These are phyloP conservation scores for Nomada ruficornis DNA, from an alignment of 2,888 invertebrate species.

Conservation along the genomic window DNA sequence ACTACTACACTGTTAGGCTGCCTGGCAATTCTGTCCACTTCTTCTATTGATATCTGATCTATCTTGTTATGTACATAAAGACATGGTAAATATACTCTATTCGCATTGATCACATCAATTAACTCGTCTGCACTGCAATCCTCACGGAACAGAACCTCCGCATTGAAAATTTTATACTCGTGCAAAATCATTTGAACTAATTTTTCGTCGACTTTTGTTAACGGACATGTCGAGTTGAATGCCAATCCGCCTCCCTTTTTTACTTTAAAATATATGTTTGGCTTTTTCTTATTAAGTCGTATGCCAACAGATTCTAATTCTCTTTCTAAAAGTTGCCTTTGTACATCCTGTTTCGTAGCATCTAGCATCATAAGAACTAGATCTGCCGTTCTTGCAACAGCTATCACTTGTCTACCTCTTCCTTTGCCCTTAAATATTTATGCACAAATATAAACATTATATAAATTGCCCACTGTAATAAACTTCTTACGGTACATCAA, in stretches of 20 bases:
- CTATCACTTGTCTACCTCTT: slow-evolving; percentile 96
- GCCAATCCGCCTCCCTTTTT: slow-evolving; percentile 98
- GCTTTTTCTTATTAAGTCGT: slow-evolving; percentile 96
- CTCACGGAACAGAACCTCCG: slow-evolving; percentile 97
- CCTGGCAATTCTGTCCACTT: slow-evolving; percentile 97
- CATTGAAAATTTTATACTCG: slow-evolving; percentile 99
- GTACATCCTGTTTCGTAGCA: slow-evolving; percentile 98
- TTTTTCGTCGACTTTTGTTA: slow-evolving; percentile 98
- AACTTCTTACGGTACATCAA: background rate
- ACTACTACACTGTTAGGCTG: slow-evolving; percentile 96
- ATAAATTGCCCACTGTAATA: background rate
- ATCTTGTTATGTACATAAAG: slow-evolving; percentile 99
- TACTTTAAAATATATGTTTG: slow-evolving; percentile 99
- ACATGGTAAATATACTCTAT: slow-evolving; percentile 96
- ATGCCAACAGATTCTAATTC: slow-evolving; percentile 99
- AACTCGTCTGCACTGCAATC: slow-evolving; percentile 98
- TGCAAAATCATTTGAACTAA: slow-evolving; percentile 99
- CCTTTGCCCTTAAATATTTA: slow-evolving; percentile 89
- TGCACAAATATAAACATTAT: slow-evolving; percentile 12
- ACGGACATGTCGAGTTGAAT: slow-evolving; percentile 97
- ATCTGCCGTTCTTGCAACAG: slow-evolving; percentile 99
- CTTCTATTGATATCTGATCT: slow-evolving; percentile 99
- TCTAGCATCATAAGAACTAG: slow-evolving; percentile 99
- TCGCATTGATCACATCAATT: slow-evolving; percentile 98
- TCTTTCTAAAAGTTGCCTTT: slow-evolving; percentile 94